Evolutionary conservation across 2,113 vertebrate genomes (phyloP), one percentile per base, ranked within the genome.

Genomic region (Chionis minor): DNA sequence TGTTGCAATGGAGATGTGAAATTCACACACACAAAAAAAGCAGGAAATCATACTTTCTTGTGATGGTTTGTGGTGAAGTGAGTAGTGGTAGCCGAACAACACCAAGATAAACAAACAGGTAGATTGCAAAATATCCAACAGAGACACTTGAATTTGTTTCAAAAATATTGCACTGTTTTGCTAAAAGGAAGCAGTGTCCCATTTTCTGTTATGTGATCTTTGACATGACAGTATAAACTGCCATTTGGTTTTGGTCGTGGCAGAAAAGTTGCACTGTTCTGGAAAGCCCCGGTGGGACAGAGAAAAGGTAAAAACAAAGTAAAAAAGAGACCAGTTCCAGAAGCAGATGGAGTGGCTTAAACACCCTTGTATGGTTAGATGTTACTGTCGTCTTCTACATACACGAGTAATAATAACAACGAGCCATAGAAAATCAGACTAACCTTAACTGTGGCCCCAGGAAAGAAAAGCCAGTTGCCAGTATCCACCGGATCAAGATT

Each of bases 381-480:
- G 13, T 9, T 61, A 70, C n/a, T 67, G 15, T 47, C 6, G 10
- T 47, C 6, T 73, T 80, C 65, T 74, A 42, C 14, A 45, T 61
- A 79, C 28, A 78, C 55, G 23, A 91, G 7, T 79, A 35, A 75
- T 71, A 80, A 45, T 49, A 89, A 92, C 40, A 84, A 86, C 58
- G 91, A 80, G 58, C 23, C 74, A 35, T 47, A 78, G 61, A 62
- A 96, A 95, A 94, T 38, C 55, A 95, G 85, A 97, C 98, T 88
- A 95, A 99, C 99, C 99, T 99, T 99, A 72, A 99, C 97, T 12
- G 98, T 99, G 79, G 99, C 99, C 92, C 99, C 99, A 47, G 99
- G 99, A 94, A 99, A 99, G 97, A 99, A 99, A 83, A 99, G 99
- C 99, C 99, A 99, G 98, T 99, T 99, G 94, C 98, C 99, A 1